Conservation (phyloP, 2,888 invertebrate species). For the Laspeyria flexula region DNA sequence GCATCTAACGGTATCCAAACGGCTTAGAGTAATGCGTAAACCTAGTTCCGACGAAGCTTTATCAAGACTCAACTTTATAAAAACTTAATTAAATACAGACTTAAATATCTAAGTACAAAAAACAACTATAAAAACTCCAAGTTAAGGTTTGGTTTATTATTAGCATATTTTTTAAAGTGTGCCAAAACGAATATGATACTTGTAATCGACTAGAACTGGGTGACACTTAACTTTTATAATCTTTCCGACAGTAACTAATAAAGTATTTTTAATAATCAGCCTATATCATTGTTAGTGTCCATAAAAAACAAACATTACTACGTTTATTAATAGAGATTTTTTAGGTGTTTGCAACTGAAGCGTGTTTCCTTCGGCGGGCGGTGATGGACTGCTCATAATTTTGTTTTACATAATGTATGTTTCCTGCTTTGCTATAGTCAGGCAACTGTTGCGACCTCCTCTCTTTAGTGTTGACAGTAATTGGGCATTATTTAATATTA, state of each 20-base stretch:
- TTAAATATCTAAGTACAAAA: conserved; percentile 11
- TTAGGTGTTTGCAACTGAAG: conserved; percentile 21
- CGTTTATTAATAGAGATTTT: conserved; percentile 29
- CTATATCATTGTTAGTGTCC: conserved; percentile 29
- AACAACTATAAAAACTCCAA: not conserved
- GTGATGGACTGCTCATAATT: conserved; percentile 31
- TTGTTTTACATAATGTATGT: conserved; percentile 35
- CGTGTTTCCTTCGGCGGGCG: conserved; percentile 34
- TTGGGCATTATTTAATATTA: conserved; percentile 50
- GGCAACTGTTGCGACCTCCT: conserved; percentile 32
- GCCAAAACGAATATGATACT: conserved; percentile 10
- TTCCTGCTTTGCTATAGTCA: conserved; percentile 35
- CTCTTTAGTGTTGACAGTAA: conserved; percentile 46
- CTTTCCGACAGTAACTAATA: conserved; percentile 4
- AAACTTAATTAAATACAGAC: conserved; percentile 21
- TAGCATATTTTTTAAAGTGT: conserved; percentile 15
- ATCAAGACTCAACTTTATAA: conserved; percentile 1
- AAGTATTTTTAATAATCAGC: conserved; percentile 29
- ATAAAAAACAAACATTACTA: conserved; percentile 28
- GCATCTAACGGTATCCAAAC: not conserved
- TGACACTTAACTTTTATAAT: conserved; percentile 31
- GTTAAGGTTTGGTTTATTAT: conserved; percentile 10
- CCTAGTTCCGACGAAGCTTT: not conserved
- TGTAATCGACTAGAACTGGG: conserved; percentile 8
- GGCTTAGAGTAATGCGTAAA: conserved; percentile 1